These are phyloP conservation scores for Crenichthys baileyi DNA, from an alignment of 2,797 vertebrate genomes.

Conservation along the genomic window DNA sequence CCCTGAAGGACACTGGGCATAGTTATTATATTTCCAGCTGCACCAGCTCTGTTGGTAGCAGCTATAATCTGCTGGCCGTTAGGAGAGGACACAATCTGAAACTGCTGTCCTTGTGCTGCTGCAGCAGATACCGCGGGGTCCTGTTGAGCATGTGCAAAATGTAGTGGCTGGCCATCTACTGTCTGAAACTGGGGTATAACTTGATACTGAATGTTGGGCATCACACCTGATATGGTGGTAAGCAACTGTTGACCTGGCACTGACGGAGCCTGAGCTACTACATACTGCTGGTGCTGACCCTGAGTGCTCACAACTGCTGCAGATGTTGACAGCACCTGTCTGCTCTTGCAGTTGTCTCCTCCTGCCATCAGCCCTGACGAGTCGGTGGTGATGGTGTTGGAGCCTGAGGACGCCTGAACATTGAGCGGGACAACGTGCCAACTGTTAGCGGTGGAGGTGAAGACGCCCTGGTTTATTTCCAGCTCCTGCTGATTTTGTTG, in stretches of 20 bases:
- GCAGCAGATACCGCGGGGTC: slow-evolving; percentile 63
- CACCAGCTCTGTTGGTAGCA: slow-evolving; percentile 81
- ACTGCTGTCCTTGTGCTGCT: slow-evolving; percentile 76
- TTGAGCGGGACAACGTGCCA: slow-evolving; percentile 91
- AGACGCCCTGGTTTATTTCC: slow-evolving; percentile 86
- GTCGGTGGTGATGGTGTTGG: slow-evolving; percentile 76
- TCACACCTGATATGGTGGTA: slow-evolving; percentile 87
- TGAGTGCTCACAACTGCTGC: slow-evolving; percentile 66
- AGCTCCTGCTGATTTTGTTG: slow-evolving; percentile 82
- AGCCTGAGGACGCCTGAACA: slow-evolving; percentile 76
- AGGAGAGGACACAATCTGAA: slow-evolving; percentile 84
- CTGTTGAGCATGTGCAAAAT: slow-evolving; percentile 86
- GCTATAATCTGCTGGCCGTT: slow-evolving; percentile 87
- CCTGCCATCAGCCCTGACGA: slow-evolving; percentile 72
- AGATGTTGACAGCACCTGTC: slow-evolving; percentile 58
- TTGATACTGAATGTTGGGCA: slow-evolving; percentile 98
- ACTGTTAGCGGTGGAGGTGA: slow-evolving; percentile 88
- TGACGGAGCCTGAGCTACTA: slow-evolving; percentile 87
- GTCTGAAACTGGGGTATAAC: slow-evolving; percentile 98
- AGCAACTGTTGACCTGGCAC: slow-evolving; percentile 92
- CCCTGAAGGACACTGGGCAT: slow-evolving; percentile 90
- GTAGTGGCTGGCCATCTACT: slow-evolving; percentile 92
- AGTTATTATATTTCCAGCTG: slow-evolving; percentile 79
- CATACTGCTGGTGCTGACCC: slow-evolving; percentile 86
- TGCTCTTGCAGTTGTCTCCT: slow-evolving; percentile 63